A percentile compares a stretch with the other conserved stretches of the same genome.
Conservation (phyloP, 2,797 vertebrate species). For the Gymnodraco acuticeps region DNA sequence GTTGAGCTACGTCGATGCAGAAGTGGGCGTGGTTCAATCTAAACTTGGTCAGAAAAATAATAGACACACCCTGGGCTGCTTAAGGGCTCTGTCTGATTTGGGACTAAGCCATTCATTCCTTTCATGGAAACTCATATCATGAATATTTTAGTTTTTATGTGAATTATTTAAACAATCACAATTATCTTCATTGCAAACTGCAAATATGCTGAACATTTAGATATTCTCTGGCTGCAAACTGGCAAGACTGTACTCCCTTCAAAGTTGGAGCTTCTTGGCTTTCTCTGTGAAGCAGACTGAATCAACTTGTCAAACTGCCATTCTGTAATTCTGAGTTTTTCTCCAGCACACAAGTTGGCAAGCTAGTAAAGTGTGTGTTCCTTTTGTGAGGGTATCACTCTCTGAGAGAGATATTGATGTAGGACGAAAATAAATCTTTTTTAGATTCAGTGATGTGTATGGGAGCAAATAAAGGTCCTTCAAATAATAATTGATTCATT, state of each 20-base stretch:
- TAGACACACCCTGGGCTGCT: too few relatives aligned
- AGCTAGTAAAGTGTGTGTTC: constrained; percentile 28
- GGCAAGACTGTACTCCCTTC: constrained; percentile 12
- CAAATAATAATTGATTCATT: constrained; percentile 22
- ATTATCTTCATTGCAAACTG: not conserved
- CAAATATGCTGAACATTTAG: constrained; percentile 1
- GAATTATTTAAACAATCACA: not conserved
- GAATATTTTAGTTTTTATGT: not conserved
- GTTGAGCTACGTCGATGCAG: too few relatives aligned
- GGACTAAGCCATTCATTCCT: not conserved
- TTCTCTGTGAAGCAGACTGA: constrained; percentile 26
- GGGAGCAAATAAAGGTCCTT: constrained; percentile 7
- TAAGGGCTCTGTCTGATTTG: too few relatives aligned
- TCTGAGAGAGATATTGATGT: constrained; percentile 21
- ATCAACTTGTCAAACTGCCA: constrained; percentile 46
- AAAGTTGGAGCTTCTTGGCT: constrained; percentile 40
- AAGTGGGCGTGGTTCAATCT: too few relatives aligned
- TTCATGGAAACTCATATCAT: not conserved
- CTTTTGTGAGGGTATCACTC: constrained; percentile 10
- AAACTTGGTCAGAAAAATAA: too few relatives aligned
- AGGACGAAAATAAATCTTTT: constrained; percentile 17
- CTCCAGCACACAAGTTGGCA: constrained; percentile 17
- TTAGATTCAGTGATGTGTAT: constrained; percentile 6
- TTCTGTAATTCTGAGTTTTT: constrained; percentile 7
- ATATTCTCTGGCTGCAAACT: constrained; percentile 19